phyloP scores from a whole-genome alignment of 2,888 invertebrate species.

The Colostygia pectinataria region DNA sequence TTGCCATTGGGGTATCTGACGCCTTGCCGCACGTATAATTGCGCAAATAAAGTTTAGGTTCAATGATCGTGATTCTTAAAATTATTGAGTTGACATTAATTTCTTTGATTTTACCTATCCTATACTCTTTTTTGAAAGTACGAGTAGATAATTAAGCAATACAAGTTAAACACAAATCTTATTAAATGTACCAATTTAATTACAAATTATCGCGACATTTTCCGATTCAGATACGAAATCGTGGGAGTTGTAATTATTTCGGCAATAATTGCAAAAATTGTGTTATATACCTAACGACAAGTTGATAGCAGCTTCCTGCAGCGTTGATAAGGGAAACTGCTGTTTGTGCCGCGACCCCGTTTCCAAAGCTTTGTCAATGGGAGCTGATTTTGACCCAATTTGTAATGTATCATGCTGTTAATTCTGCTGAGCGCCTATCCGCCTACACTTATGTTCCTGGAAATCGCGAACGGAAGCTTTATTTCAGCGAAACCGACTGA shows the following conservation, averaged over 20 bases:
- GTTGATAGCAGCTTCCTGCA: constrained; percentile 77
- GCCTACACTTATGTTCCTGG: constrained; percentile 30
- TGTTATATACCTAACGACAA: constrained; percentile 77
- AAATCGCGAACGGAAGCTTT: constrained; percentile 27
- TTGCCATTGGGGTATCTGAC: too few relatives aligned
- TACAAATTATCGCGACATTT: constrained; percentile 37
- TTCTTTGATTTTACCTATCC: too few relatives aligned
- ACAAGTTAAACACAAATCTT: too few relatives aligned
- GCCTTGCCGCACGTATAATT: too few relatives aligned
- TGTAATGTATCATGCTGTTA: constrained; percentile 47
- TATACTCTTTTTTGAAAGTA: too few relatives aligned
- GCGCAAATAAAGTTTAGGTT: too few relatives aligned
- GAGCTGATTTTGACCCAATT: constrained; percentile 80
- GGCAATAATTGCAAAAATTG: constrained; percentile 82
- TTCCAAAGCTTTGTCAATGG: constrained; percentile 75
- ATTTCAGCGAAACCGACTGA: constrained; percentile 21
- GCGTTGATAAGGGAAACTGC: constrained; percentile 65
- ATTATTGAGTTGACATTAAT: too few relatives aligned
- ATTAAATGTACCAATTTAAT: too few relatives aligned
- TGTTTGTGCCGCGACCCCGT: constrained; percentile 73
- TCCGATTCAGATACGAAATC: constrained; percentile 47
- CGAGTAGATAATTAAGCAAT: too few relatives aligned
- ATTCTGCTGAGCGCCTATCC: constrained; percentile 43
- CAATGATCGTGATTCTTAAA: too few relatives aligned
- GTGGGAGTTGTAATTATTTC: constrained; percentile 77